A percentile compares a stretch with the other conserved stretches of the same genome.
Evolutionary conservation across 2,888 invertebrate species (phyloP).

Genomic region (Rotaria magnacalcarata): DNA sequence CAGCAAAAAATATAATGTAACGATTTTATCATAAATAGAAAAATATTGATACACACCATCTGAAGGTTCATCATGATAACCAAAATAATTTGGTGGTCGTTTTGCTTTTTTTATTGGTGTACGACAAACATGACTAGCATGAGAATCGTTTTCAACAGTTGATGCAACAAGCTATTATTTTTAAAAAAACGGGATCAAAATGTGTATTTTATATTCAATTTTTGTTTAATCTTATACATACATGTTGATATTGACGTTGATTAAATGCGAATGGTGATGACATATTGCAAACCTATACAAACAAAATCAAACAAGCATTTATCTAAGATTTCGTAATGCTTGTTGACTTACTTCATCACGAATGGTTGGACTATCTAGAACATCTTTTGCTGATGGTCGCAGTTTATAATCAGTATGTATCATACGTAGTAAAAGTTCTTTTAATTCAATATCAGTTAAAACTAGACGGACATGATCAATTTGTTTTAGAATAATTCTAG

Average conservation of each 20-base stretch:
- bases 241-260: not conserved
- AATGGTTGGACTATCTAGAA: constrained; percentile 61
- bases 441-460: constrained; percentile 62
- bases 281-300: not conserved
- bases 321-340: not conserved
- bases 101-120: constrained; percentile 21
- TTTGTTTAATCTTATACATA: not conserved
- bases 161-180: not conserved
- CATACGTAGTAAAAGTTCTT: constrained; percentile 64
- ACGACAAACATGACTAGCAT: constrained; percentile 8
- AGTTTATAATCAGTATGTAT: constrained; percentile 62
- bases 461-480: constrained; percentile 48
- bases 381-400: constrained; percentile 63
- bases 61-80: constrained; percentile 17
- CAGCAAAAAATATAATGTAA: not conserved
- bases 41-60: not conserved
- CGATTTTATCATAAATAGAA: not conserved
- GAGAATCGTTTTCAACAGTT: not conserved
- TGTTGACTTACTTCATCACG: not conserved
- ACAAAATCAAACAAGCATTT: not conserved
- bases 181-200: not conserved
- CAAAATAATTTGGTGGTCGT: constrained; percentile 18
- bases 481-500: not conserved
- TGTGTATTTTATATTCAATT: not conserved
- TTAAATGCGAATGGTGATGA: constrained; percentile 20